Base-by-base conservation (phyloP, 2,888 invertebrate genomes). In the Drosophila mettleri region DNA sequence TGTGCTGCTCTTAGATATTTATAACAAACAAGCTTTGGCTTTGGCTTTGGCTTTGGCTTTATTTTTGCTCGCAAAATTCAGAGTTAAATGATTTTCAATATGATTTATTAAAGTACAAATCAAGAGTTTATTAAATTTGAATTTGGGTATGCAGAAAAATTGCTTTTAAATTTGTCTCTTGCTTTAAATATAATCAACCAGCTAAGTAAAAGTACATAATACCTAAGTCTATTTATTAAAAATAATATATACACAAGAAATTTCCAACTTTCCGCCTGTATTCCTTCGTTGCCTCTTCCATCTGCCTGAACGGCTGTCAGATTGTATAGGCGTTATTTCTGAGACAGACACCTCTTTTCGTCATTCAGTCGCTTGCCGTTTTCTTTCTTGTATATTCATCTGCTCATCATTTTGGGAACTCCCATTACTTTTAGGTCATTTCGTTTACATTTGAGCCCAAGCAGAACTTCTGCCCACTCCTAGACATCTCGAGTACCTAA, bases 81-180 rank as follows among this genome's bases (percentile, higher is more conserved):
- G n/a, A n/a, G n/a, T 52, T 29, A 70, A 76, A 43, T 63, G 4
- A 48, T 41, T 55, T 55, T 12, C 53, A 52, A 24, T 52, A 52
- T 39, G 9, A 49, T 41, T 63, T 34, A 8, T 16, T 27, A 33
- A n/a, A 46, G 29, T 14, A n/a, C 1, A 24, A 33, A 38, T 31
- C 18, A 31, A 31, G 39, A 39, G 14, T n/a, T 39, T 10, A 39
- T 29, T 12, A n/a, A 39, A 39, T 53, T 22, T 2, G 0, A 39
- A 20, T 43, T 24, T 24, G 2, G 2, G 24, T 9, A 43, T 45
- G 16, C 6, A 1, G 2, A 29, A 29, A 39, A 3, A 10, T n/a
- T 1, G 4, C 8, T 22, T 5, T 46, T 14, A 4, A 29, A 46
- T 18, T 46, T 31, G 18, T 46, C 29, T 10, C 8, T 18, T 24